Conservation (phyloP, 2,888 invertebrate species). For the Maniola hyperantus region DNA sequence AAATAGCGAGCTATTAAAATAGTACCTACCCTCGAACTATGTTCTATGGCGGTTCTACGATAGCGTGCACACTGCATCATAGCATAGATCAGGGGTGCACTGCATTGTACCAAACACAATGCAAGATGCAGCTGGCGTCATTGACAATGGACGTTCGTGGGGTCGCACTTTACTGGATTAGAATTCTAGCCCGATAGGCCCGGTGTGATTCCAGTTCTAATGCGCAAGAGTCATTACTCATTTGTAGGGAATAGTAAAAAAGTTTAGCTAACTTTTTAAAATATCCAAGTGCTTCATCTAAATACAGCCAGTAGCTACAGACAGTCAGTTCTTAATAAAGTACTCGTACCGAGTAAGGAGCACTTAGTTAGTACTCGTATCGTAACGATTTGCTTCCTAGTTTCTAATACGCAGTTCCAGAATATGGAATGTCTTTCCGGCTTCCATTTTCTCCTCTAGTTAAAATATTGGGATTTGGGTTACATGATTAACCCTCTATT, state of each 20-base stretch:
- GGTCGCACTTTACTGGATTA: constrained; percentile 38
- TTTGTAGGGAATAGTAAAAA: neutral
- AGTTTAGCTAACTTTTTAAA: neutral
- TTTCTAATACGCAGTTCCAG: too few species aligned
- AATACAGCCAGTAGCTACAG: neutral
- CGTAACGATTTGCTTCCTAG: too few species aligned
- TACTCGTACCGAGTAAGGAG: too few species aligned
- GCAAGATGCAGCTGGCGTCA: constrained; percentile 55
- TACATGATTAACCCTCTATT: too few species aligned
- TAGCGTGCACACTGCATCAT: constrained; percentile 35
- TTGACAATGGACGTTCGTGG: constrained; percentile 35
- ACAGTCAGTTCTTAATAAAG: too few species aligned
- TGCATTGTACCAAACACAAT: constrained; percentile 46
- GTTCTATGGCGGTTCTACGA: constrained; percentile 26
- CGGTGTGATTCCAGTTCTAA: constrained; percentile 32
- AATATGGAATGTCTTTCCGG: too few species aligned
- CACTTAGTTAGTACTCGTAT: too few species aligned
- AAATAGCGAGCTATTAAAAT: neutral
- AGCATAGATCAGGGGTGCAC: constrained; percentile 54
- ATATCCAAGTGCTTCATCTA: neutral
- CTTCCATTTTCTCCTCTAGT: too few species aligned
- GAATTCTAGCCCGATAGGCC: constrained; percentile 30
- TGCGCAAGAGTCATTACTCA: constrained; percentile 16
- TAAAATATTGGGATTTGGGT: too few species aligned
- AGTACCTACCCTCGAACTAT: constrained; percentile 15